These are phyloP conservation scores for Gopherus evgoodei DNA, from an alignment of 2,113 vertebrate genomes.

Conservation along the genomic window DNA sequence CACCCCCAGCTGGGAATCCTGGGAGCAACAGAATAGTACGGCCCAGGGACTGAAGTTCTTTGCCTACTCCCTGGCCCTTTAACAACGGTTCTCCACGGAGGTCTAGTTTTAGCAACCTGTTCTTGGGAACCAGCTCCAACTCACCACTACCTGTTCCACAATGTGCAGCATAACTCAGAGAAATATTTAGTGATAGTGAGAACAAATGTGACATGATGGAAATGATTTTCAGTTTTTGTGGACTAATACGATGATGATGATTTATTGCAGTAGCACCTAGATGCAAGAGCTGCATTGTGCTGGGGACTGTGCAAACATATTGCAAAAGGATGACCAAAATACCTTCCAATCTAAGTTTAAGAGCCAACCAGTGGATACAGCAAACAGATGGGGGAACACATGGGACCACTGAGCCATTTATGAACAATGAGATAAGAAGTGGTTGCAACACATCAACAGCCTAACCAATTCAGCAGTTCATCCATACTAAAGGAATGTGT, in stretches of 20 bases:
- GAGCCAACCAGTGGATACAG: not conserved
- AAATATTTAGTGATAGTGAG: not conserved
- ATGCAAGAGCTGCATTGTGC: not conserved
- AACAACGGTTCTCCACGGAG: too few relatives aligned
- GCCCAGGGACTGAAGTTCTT: too few relatives aligned
- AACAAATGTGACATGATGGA: not conserved
- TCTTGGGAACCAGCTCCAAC: too few relatives aligned
- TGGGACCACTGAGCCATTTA: not conserved
- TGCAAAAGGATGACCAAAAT: not conserved
- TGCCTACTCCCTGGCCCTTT: too few relatives aligned
- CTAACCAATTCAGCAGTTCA: rapidly evolving
- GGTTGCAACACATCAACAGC: not conserved
- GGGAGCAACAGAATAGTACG: too few relatives aligned
- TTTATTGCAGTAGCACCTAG: not conserved
- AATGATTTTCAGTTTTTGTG: not conserved
- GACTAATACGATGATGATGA: not conserved
- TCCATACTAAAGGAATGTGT: not conserved
- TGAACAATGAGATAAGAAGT: not conserved
- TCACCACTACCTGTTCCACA: not conserved
- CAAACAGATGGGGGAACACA: not conserved
- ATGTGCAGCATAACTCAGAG: not conserved
- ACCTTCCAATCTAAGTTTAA: not conserved
- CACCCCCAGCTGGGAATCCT: too few relatives aligned
- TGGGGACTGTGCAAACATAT: not conserved
- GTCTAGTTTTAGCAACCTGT: too few relatives aligned